Evolutionary conservation across 2,113 vertebrate genomes (phyloP).

Genomic region (Dermatemys mawii): DNA sequence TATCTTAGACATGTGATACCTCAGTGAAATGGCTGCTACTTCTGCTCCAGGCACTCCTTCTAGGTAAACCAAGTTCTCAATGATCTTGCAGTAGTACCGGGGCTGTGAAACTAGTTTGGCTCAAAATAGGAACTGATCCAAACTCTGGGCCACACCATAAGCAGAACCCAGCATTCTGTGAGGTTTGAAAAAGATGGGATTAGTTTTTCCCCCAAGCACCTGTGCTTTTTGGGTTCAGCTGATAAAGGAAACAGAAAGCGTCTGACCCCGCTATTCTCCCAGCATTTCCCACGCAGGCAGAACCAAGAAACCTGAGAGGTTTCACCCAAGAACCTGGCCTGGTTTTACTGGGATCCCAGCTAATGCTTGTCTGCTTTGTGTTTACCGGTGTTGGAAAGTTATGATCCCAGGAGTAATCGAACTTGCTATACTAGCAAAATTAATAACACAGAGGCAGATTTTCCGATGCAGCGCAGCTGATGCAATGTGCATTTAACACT

Average conservation of each 20-base stretch:
- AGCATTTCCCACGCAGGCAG: background rate
- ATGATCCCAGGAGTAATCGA: background rate
- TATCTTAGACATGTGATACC: background rate
- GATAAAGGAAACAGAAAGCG: background rate
- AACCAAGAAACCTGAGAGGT: background rate
- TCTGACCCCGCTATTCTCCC: background rate
- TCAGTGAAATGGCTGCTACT: background rate
- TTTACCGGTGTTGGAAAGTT: background rate
- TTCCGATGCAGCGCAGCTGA: background rate
- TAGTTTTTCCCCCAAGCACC: background rate
- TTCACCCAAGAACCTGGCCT: background rate
- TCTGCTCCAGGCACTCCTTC: background rate
- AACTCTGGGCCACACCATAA: background rate
- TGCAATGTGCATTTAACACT: background rate
- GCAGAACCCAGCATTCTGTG: background rate
- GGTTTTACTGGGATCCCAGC: background rate
- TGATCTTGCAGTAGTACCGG: background rate
- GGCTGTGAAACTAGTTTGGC: background rate
- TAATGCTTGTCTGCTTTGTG: background rate
- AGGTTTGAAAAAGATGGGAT: background rate
- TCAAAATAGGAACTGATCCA: background rate
- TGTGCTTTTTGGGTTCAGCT: background rate
- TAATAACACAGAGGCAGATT: background rate
- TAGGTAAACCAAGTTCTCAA: background rate
- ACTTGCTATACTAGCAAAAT: background rate